Conservation (phyloP, 2,113 vertebrate genomes). For the Hippopotamus amphibius region DNA sequence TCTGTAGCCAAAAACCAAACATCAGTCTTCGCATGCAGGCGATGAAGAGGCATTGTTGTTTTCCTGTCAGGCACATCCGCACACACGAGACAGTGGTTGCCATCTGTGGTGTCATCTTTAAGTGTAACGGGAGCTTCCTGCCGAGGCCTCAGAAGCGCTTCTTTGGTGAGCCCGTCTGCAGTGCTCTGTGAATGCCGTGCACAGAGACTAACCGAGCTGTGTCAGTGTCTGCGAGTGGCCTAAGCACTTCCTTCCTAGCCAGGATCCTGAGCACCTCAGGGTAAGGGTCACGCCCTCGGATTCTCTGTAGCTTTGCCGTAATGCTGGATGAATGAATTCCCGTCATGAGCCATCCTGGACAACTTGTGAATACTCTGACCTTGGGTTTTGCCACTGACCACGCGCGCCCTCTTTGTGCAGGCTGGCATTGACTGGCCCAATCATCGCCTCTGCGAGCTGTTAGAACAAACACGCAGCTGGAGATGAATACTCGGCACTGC, state of each 20-base stretch:
- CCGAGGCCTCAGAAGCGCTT: neutral
- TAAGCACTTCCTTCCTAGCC: neutral
- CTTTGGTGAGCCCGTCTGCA: neutral
- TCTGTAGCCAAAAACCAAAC: neutral
- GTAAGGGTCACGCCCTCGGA: neutral
- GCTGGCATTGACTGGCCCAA: neutral
- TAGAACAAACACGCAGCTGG: neutral
- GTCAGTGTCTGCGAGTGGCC: neutral
- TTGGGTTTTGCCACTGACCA: neutral
- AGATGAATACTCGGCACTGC: neutral
- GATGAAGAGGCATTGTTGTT: neutral
- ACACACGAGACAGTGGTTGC: conserved; percentile 27
- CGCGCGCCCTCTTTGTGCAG: neutral
- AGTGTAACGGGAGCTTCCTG: neutral
- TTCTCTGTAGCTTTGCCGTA: neutral
- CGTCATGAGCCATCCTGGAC: neutral
- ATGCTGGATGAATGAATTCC: neutral
- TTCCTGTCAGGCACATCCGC: conserved; percentile 41
- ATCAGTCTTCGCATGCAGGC: neutral
- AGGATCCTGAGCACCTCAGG: neutral
- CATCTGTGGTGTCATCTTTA: neutral
- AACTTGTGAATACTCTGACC: neutral
- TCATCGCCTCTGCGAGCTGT: neutral
- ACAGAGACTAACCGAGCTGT: neutral
- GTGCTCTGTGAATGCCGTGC: neutral